phyloP scores from a whole-genome alignment of 2,888 invertebrate genomes.

The Abrostola tripartita region DNA sequence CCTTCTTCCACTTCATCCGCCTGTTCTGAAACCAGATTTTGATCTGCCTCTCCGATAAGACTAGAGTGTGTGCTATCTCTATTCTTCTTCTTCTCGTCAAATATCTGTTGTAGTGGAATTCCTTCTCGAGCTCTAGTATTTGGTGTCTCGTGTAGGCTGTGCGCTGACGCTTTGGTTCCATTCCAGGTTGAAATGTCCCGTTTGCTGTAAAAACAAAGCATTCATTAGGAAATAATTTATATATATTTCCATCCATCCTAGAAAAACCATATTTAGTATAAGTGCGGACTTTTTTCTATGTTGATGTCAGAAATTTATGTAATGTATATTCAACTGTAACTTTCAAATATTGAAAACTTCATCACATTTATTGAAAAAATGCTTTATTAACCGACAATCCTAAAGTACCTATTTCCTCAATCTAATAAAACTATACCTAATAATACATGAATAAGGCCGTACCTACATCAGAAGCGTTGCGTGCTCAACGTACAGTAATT shows the following conservation, averaged over 20 bases:
- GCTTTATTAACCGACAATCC: neutral
- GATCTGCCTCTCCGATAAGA: conserved; percentile 96
- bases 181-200: conserved; percentile 95
- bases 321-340: neutral
- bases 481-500: conserved; percentile 79
- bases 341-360: neutral
- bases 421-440: conserved; percentile 22
- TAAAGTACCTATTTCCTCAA: conserved; percentile 3
- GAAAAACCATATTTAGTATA: neutral
- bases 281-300: neutral
- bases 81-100: conserved; percentile 97
- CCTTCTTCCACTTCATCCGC: conserved; percentile 93
- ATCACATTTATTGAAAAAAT: neutral
- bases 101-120: conserved; percentile 99
- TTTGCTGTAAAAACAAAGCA: conserved; percentile 91
- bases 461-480: conserved; percentile 64
- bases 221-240: conserved; percentile 3
- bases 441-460: conserved; percentile 48
- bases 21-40: conserved; percentile 97
- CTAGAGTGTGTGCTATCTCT: conserved; percentile 98
- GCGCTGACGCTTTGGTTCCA: conserved; percentile 98
- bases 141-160: conserved; percentile 99
- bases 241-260: neutral
- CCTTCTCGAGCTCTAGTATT: conserved; percentile 98
- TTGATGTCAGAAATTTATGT: neutral